phyloP scores from a whole-genome alignment of 2,888 invertebrate genomes.

The Latrodectus elegans region DNA sequence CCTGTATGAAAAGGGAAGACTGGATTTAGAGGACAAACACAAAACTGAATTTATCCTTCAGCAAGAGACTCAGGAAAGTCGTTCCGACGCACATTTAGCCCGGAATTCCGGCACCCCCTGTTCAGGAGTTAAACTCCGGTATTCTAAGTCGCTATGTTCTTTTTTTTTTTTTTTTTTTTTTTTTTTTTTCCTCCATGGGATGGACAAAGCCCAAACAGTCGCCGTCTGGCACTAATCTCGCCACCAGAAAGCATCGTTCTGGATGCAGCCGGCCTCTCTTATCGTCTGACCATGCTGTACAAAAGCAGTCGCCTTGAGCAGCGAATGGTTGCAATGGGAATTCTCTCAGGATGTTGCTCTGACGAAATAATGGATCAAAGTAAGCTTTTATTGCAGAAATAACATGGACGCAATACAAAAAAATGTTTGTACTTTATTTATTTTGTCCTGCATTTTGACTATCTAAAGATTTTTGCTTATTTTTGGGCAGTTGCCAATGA shows the following conservation, averaged over 20 bases:
- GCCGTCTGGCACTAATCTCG: background rate
- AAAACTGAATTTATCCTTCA: conserved; percentile 26
- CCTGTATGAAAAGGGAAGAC: background rate
- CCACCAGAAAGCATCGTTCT: background rate
- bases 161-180: no score
- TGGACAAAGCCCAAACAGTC: background rate
- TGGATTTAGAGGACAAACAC: background rate
- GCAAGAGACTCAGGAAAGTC: conserved; percentile 19
- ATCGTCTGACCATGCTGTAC: background rate
- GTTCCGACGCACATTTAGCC: background rate
- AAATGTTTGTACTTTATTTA: no score
- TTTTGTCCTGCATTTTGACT: no score
- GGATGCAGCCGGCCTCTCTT: background rate
- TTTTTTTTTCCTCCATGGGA: background rate
- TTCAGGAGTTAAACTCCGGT: background rate
- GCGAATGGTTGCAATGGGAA: background rate
- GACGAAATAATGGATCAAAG: no score
- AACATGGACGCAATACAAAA: no score
- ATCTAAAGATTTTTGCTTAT: no score
- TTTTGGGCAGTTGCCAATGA: no score
- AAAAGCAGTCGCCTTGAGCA: background rate
- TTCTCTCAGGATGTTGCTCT: no score
- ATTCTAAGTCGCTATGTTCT: no score
- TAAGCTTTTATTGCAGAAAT: no score
- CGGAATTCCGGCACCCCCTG: background rate